Conservation (phyloP, 2,888 invertebrate species). For the Zaprionus bogoriensis region DNA sequence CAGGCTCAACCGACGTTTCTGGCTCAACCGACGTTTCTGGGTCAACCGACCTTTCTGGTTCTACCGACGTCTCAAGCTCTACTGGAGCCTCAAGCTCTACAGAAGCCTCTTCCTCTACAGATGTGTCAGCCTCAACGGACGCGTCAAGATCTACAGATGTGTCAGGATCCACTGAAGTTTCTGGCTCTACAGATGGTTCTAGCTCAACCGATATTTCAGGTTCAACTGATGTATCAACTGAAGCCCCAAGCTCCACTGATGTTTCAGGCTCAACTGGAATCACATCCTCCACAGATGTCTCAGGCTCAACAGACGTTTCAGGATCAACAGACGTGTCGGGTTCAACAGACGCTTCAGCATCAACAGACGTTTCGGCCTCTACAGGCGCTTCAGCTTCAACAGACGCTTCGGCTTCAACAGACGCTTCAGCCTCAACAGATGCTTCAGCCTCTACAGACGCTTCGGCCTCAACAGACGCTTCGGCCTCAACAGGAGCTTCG, state of each 20-base stretch:
- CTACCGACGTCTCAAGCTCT: constrained; percentile 37
- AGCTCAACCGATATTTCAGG: constrained; percentile 36
- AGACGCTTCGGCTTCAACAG: constrained; percentile 26
- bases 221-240: constrained; percentile 35
- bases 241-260: background rate
- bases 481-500: constrained; percentile 27
- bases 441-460: constrained; percentile 44
- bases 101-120: constrained; percentile 24
- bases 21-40: constrained; percentile 28
- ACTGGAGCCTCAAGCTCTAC: constrained; percentile 36
- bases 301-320: constrained; percentile 31
- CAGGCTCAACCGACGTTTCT: constrained; percentile 23
- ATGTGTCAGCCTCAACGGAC: constrained; percentile 18
- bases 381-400: constrained; percentile 28
- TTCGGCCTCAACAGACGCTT: constrained; percentile 19
- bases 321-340: constrained; percentile 34
- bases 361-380: constrained; percentile 29
- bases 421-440: constrained; percentile 40
- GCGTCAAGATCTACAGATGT: constrained; percentile 20
- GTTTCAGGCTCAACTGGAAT: constrained; percentile 14
- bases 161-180: constrained; percentile 19
- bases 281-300: constrained; percentile 33
- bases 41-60: constrained; percentile 29
- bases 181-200: constrained; percentile 31
- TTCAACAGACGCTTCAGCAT: constrained; percentile 28